A percentile compares a stretch with the other conserved stretches of the same genome.
Evolutionary conservation across 2,113 vertebrate genomes (phyloP).

Genomic region (Genyomyrus donnyi): DNA sequence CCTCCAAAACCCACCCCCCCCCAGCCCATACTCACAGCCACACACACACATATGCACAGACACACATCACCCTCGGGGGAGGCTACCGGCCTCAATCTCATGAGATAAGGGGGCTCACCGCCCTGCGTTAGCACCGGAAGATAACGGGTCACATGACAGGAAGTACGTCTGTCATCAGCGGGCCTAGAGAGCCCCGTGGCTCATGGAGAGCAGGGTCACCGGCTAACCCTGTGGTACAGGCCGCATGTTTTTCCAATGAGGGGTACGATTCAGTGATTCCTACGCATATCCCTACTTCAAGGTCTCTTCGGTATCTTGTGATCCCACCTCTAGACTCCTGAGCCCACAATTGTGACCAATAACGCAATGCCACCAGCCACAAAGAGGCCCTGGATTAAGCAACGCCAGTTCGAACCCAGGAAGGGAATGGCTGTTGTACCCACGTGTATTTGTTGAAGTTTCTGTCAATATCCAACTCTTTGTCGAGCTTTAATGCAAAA

Average conservation of each 20-base stretch:
- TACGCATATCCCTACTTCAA: not conserved
- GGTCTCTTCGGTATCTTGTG: not conserved
- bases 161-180: not conserved
- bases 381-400: not conserved
- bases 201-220: not conserved
- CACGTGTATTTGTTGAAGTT: not conserved
- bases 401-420: not conserved
- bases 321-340: not conserved
- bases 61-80: not conserved
- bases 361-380: not conserved
- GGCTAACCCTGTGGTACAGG: not conserved
- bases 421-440: not conserved
- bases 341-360: not conserved
- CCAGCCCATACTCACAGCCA: not conserved
- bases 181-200: not conserved
- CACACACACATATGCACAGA: not conserved
- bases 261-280: not conserved
- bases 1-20: constrained; percentile 31
- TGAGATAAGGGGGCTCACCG: constrained; percentile 4
- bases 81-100: not conserved
- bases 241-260: not conserved
- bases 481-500: not conserved
- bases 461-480: not conserved
- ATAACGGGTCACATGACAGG: not conserved
- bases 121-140: not conserved